These are phyloP conservation scores for Patella depressa DNA, from an alignment of 2,888 invertebrate species.

Conservation along the genomic window DNA sequence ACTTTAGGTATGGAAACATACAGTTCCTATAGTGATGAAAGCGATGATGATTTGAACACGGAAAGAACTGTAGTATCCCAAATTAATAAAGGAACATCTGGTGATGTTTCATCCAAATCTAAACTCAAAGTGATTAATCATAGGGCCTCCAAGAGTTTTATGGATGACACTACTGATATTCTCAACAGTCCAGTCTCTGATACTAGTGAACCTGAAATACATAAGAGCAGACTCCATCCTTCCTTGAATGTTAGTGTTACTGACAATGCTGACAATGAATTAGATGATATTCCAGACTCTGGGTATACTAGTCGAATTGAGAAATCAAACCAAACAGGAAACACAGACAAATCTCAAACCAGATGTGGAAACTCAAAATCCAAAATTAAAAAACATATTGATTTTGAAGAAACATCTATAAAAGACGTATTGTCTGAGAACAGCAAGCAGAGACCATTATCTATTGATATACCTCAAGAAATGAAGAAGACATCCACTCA, in stretches of 20 bases:
- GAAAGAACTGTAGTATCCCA: constrained; percentile 8
- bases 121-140: too few relatives aligned
- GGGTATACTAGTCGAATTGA: not conserved
- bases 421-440: too few relatives aligned
- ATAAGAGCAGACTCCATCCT: not conserved
- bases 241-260: not conserved
- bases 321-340: not conserved
- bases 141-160: not conserved
- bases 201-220: not conserved
- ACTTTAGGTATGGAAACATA: constrained; percentile 12
- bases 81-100: not conserved
- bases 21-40: constrained; percentile 5
- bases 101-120: not conserved
- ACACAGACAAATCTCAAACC: not conserved
- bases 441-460: too few relatives aligned
- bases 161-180: not conserved
- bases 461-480: too few relatives aligned
- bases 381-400: not conserved
- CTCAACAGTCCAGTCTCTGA: constrained; percentile 5
- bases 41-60: not conserved
- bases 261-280: not conserved
- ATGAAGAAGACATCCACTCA: too few relatives aligned
- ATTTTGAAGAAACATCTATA: too few relatives aligned
- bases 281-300: not conserved
- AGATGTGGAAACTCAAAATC: not conserved